Evolutionary conservation across 2,113 vertebrate genomes (phyloP), one percentile per base, ranked within the genome.

Genomic region (Enhydra lutris): DNA sequence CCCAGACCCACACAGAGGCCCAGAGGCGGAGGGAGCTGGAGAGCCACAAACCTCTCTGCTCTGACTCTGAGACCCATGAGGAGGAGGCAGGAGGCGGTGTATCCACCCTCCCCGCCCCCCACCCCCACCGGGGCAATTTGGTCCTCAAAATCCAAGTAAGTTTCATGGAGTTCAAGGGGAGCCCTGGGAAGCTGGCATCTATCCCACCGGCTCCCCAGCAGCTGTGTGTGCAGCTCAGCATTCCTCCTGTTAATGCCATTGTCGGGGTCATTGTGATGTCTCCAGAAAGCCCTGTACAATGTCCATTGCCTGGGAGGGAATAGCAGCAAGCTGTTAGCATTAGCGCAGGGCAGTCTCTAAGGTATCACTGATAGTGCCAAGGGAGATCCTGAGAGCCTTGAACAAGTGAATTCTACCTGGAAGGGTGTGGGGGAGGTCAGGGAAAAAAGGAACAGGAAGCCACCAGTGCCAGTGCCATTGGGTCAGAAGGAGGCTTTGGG

Each of bases 41-140:
- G 21, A 17, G 18, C 15, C 21, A 2, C 4, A 21, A n/a, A 39
- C 23, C 0, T 1, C 15, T n/a, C 7, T 1, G 8, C 8, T 59
- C 34, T 9, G 1, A 55, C 52, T 52, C 80, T 20, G 39, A 61
- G 61, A 26, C 20, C 50, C 50, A 52, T 0, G 17, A 55, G 4
- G 7, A 50, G 50, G 50, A 55, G 15, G 50, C 50, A 52, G 52
- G 52, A 39, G 45, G 14, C 0, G 0, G 20, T 2, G 15, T 67
- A 15, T 10, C 17, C 15, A 18, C 34, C 34, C 17, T 7, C 65
- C 34, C 17, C 17, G 0, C 67, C 47, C 18, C 7, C 2, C 45
- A 5, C 34, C 63, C 29, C 17, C 7, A 52, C 3, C 31, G 2
- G 11, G 9, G 59, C 34, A 11, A 7, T 20, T 52, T 39, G 71